phyloP scores from a whole-genome alignment of 1,140 invertebrate genomes.

The Drosophila triauraria region DNA sequence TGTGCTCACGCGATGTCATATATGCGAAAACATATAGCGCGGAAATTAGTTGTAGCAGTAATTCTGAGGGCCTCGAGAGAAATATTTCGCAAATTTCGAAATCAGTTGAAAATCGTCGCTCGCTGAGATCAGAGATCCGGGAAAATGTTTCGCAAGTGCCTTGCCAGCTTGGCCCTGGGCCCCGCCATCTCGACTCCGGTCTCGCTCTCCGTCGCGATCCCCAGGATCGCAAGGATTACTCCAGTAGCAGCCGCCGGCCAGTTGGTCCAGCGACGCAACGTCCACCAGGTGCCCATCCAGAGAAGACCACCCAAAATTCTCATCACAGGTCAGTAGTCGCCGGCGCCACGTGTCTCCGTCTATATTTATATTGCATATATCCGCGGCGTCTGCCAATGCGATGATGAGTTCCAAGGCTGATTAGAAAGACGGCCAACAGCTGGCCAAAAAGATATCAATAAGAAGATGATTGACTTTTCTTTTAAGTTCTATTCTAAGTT shows the following conservation, averaged over 20 bases:
- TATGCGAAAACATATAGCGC: constrained; percentile 64
- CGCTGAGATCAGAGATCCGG: constrained; percentile 26
- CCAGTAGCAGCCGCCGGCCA: constrained; percentile 33
- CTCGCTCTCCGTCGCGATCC: neutral
- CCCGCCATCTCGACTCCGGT: neutral
- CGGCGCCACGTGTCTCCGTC: constrained; percentile 21
- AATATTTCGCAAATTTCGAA: constrained; percentile 69
- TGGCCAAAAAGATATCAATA: neutral
- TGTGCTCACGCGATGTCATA: constrained; percentile 65
- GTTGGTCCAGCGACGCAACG: constrained; percentile 51
- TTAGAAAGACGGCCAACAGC: constrained; percentile 1
- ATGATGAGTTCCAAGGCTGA: constrained; percentile 24
- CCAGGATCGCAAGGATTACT: constrained; percentile 31
- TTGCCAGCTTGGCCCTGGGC: constrained; percentile 49
- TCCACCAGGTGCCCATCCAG: constrained; percentile 42
- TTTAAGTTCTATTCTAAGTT: neutral
- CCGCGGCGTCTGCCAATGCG: neutral
- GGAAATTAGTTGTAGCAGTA: constrained; percentile 37
- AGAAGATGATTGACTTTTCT: neutral
- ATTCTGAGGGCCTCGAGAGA: constrained; percentile 52
- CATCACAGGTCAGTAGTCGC: constrained; percentile 86
- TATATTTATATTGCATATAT: constrained; percentile 15
- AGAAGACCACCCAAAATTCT: constrained; percentile 86
- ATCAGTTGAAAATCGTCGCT: constrained; percentile 74
- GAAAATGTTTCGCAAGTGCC: constrained; percentile 75